Conservation (phyloP, 30 jellyfish, hydroid and myxozoan species). For the Pelagia noctiluca region DNA sequence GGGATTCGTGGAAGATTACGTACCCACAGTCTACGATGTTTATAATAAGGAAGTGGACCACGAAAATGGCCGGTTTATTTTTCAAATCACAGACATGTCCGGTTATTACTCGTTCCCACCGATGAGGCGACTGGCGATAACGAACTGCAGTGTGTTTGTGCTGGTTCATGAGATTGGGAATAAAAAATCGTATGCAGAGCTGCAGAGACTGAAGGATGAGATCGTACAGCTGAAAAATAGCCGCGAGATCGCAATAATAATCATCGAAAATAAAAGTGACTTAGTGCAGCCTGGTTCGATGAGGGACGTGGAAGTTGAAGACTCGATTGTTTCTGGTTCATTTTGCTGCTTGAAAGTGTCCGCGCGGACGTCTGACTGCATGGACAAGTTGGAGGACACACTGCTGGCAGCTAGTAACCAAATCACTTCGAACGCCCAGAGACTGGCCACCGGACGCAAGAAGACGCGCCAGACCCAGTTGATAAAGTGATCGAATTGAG, state of each 20-base stretch:
- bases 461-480: too few relatives aligned
- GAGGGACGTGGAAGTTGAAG: constrained; percentile 65
- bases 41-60: constrained; percentile 53
- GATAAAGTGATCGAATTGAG: too few relatives aligned
- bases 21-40: constrained; percentile 77
- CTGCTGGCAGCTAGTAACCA: constrained; percentile 21
- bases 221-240: constrained; percentile 41
- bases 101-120: constrained; percentile 82
- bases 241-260: constrained; percentile 10
- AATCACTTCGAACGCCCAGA: not conserved
- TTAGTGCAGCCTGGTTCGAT: not conserved
- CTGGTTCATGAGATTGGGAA: constrained; percentile 74
- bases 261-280: constrained; percentile 71
- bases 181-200: constrained; percentile 56
- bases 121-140: constrained; percentile 69
- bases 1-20: constrained; percentile 58
- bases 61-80: constrained; percentile 51
- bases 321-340: constrained; percentile 27
- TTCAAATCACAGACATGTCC: constrained; percentile 73
- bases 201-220: constrained; percentile 64
- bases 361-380: constrained; percentile 37
- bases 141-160: constrained; percentile 58
- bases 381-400: constrained; percentile 15
- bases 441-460: not conserved
- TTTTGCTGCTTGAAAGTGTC: constrained; percentile 28